A percentile compares a stretch with the other conserved stretches of the same genome.
phyloP scores from a whole-genome alignment of 2,113 vertebrate species.

The Anthoscopus minutus region DNA sequence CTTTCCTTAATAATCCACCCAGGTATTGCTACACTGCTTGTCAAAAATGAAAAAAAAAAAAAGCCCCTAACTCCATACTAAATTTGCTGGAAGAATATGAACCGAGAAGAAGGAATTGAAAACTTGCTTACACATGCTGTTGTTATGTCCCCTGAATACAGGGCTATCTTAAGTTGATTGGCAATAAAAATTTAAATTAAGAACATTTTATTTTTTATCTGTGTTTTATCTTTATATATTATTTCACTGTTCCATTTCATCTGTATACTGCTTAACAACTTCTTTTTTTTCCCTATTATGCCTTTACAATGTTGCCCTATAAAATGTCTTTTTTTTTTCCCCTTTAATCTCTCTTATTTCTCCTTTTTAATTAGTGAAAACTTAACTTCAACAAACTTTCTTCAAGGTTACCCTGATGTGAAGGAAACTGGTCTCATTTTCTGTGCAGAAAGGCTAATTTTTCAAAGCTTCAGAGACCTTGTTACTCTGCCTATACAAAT shows the following conservation, averaged over 20 bases:
- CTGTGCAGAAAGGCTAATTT: background rate
- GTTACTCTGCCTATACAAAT: background rate
- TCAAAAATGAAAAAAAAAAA: background rate
- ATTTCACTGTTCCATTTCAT: background rate
- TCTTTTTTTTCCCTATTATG: background rate
- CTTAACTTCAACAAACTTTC: background rate
- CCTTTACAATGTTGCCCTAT: background rate
- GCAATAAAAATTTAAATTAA: background rate
- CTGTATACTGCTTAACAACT: background rate
- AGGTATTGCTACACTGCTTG: background rate
- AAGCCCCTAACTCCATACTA: background rate
- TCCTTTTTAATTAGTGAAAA: background rate
- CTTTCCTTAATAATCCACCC: background rate
- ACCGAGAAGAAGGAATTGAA: background rate
- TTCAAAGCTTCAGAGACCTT: background rate
- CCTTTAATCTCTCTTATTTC: background rate
- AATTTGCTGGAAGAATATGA: background rate
- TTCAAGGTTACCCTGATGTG: background rate
- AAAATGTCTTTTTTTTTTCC: accelerated
- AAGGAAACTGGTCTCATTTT: background rate
- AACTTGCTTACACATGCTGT: background rate
- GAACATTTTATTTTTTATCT: background rate
- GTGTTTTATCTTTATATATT: background rate
- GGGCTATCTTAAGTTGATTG: background rate
- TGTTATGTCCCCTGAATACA: background rate